Base-by-base conservation (phyloP, 2,888 invertebrate genomes). In the Sarcophaga variegata region DNA sequence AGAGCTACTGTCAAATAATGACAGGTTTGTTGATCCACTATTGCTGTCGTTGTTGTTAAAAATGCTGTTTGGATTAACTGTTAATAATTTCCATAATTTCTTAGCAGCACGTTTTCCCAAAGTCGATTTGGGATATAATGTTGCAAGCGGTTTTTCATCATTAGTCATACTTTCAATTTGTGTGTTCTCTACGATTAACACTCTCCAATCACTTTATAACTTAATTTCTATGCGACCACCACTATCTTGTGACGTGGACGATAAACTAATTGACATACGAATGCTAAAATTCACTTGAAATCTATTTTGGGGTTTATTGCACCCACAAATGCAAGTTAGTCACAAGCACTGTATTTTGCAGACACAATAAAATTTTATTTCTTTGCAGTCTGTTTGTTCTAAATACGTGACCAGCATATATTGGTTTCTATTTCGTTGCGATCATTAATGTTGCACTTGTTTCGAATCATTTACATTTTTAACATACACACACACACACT, bases 361-460 rank as follows among this genome's bases (percentile, higher is more conserved):
- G 78, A 37, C n/a, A 45, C 37, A 79, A 54, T 17, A 22, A 60
- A 27, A 47, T 20, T 49, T 78, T 71, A 17, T 78, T 66, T 47
- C 5, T 59, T 59, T 45, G 62, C 89, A 90, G 89, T 89, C 91
- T 90, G 92, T 89, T 92, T 91, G 92, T 91, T 90, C 92, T 91
- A 90, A 90, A 90, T 92, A 92, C 92, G 92, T 92, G 92, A 89
- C 75, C 88, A 79, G 89, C 85, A 88, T 89, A 14, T 8, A 37
- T 37, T 83, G n/a, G 22, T 11, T 54, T 59, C 20, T 66, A 63
- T 67, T 2, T 47, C 20, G 12, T 74, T n/a, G 62, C 8, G 4
- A 37, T 49, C 11, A 37, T 10, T 69, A 63, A 20, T 64, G 66
- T 17, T 45, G 72, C 67, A 69, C 71, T 67, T 75, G 47, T 47